Conservation (phyloP, 2,888 invertebrate genomes). For the Pristionchus japonicus region DNA sequence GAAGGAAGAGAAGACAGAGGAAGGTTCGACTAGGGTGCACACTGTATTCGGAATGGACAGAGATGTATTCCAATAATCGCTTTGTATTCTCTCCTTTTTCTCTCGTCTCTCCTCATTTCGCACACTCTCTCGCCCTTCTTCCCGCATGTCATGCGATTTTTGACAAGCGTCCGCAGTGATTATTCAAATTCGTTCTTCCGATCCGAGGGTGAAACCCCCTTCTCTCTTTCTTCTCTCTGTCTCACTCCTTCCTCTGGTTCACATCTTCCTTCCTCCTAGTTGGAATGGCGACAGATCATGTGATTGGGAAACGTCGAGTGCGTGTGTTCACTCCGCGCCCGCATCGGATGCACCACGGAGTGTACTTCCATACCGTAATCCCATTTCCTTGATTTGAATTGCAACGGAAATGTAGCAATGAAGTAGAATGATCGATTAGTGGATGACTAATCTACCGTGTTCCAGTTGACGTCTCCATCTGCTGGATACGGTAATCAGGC, state of each 20-base stretch:
- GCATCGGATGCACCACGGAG: neutral
- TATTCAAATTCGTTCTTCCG: constrained; percentile 22
- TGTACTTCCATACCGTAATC: constrained; percentile 23
- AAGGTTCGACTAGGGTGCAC: constrained; percentile 7
- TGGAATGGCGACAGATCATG: constrained; percentile 14
- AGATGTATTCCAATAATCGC: constrained; percentile 34
- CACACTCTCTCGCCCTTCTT: neutral
- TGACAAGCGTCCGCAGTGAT: neutral
- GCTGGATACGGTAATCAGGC: neutral
- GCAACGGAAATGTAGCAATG: neutral
- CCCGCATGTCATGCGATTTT: neutral
- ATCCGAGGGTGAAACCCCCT: neutral
- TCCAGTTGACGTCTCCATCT: constrained; percentile 37
- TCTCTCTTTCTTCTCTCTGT: no score
- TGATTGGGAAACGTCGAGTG: neutral
- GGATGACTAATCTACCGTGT: neutral
- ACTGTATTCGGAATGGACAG: neutral
- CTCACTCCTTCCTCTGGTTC: neutral
- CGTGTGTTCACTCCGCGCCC: neutral
- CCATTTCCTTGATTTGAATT: neutral
- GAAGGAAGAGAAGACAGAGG: neutral
- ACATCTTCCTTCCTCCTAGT: neutral
- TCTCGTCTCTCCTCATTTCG: constrained; percentile 33
- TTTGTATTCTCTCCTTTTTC: constrained; percentile 47
- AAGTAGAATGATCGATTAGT: no score